Base-by-base conservation (phyloP, 2,888 invertebrate genomes). In the Limnephilus auricula region DNA sequence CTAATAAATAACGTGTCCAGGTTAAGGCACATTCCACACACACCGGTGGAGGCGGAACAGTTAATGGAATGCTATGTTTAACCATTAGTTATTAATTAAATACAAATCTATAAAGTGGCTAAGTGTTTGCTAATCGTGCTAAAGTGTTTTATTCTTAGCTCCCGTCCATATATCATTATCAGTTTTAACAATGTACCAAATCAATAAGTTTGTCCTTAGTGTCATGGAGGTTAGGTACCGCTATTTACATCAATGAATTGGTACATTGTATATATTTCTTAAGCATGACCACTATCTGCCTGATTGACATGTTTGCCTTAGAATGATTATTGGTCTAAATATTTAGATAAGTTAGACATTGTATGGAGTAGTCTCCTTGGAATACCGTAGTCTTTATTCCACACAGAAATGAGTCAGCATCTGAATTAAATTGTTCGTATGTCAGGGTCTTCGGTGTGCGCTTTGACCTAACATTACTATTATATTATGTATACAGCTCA, bases 11-110 rank as follows among this genome's bases (percentile, higher is more conserved):
- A 65, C 78, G 37, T 34, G 87, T 88, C 79, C 65, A 65, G 87
- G 31, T 85, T 18, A 79, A 50, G 34, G 13, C 79, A 37, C 90
- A 90, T 90, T 90, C 90, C 90, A 87, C 32, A 90, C 90, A 79
- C 86, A n/a, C 79, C 50, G 86, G 79, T 86, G 90, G 34, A 90
- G 86, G 90, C 86, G 80, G 90, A 90, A 88, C 87, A 79, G 30
- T 85, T 50, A 65, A 88, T 79, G 25, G 34, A 32, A n/a, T 13
- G 34, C 9, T 78, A 85, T n/a, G 79, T 30, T 65, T 37, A n/a
- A 85, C 40, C 37, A 85, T 40, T 30, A 65, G 65, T 25, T 65
- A 45, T 85, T 85, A 85, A 85, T 85, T 85, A 65, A 85, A 85
- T 40, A 85, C 85, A 40, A 85, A 45, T 85, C 37, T 30, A 45